phyloP scores from a whole-genome alignment of 2,797 vertebrate genomes.

The Tiaroga cobitis region DNA sequence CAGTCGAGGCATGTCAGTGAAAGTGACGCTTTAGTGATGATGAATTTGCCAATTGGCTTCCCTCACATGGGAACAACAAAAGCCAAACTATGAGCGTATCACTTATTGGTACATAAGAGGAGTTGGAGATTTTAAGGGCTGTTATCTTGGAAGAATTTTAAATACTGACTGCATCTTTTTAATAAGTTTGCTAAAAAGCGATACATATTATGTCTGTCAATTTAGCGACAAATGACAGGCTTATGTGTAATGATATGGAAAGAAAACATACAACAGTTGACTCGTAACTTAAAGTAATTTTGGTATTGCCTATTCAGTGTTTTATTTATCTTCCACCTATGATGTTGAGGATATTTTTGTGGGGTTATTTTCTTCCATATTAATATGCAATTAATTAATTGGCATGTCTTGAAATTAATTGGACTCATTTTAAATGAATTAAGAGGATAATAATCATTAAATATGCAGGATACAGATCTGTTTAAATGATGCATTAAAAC shows the following conservation, averaged over 20 bases:
- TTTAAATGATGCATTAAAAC: background rate
- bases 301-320: background rate
- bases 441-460: background rate
- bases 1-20: slow-evolving; percentile 87
- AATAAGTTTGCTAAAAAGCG: background rate
- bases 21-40: slow-evolving; percentile 88
- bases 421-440: background rate
- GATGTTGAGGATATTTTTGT: background rate
- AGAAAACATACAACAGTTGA: background rate
- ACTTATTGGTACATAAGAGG: background rate
- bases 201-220: background rate
- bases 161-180: background rate
- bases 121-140: background rate
- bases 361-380: background rate
- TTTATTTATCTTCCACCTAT: background rate
- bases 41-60: slow-evolving; percentile 88
- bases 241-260: background rate
- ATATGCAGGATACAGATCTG: background rate
- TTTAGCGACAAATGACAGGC: background rate
- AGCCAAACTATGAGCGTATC: slow-evolving; percentile 13
- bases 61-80: slow-evolving; percentile 68
- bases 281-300: background rate
- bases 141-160: background rate
- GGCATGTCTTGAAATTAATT: background rate
- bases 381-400: background rate